Evolutionary conservation across 2,797 vertebrate genomes (phyloP).

Genomic region (Manis javanica): DNA sequence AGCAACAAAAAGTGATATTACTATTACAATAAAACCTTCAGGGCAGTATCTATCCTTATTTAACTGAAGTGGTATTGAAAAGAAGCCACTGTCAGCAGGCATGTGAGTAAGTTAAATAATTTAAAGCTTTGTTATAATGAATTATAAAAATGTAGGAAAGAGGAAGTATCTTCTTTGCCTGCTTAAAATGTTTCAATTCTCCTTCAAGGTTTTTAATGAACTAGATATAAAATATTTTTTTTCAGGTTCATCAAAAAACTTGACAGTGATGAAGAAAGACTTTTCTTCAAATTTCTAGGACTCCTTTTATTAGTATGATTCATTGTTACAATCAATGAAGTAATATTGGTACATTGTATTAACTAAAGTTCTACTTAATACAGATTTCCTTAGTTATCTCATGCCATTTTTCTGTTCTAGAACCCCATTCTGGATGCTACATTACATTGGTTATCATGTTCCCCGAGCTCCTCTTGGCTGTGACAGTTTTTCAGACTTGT

Average conservation of each 20-base stretch:
- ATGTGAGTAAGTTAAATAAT: constrained; percentile 18
- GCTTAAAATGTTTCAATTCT: background rate
- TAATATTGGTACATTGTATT: background rate
- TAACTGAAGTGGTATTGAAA: background rate
- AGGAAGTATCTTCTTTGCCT: background rate
- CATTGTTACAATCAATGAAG: background rate
- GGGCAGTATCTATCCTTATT: background rate
- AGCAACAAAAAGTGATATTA: background rate
- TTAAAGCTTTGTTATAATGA: background rate
- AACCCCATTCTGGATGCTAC: background rate
- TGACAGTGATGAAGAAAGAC: background rate
- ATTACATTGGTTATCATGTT: background rate
- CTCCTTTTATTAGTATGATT: background rate
- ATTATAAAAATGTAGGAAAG: background rate
- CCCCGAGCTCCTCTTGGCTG: background rate
- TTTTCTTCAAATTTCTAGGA: background rate
- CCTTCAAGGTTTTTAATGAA: background rate
- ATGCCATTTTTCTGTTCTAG: background rate
- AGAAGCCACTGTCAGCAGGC: background rate
- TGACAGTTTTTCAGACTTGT: background rate
- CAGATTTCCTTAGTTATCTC: background rate
- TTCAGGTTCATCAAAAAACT: background rate
- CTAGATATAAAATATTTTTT: background rate
- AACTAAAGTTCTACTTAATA: background rate
- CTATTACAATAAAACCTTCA: constrained; percentile 13